Conservation (phyloP, 2,113 vertebrate genomes). For the Pelecanoides urinatrix region DNA sequence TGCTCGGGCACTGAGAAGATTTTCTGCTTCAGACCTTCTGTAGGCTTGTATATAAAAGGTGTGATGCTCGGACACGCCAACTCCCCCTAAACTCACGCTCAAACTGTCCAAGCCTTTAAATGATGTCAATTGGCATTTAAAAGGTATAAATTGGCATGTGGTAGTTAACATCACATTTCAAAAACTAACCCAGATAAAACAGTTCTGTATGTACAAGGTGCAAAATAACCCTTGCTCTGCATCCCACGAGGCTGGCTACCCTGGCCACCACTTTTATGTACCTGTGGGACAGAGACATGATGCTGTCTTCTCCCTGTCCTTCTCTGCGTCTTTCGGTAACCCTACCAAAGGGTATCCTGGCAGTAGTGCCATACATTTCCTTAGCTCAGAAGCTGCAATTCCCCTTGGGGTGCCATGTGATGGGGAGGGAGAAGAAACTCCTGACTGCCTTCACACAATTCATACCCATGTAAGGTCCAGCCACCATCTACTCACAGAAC, state of each 20-base stretch:
- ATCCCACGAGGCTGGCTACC: neutral
- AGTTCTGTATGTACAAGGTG: neutral
- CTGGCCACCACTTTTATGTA: neutral
- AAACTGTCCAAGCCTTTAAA: neutral
- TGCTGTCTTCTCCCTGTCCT: neutral
- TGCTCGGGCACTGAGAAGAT: fast-evolving
- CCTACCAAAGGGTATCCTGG: neutral
- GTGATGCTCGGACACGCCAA: neutral
- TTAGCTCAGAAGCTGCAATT: neutral
- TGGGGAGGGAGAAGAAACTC: neutral
- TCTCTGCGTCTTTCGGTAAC: neutral
- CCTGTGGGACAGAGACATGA: neutral
- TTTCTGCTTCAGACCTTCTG: neutral
- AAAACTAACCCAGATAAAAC: neutral
- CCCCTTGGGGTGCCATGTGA: fast-evolving
- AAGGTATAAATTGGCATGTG: neutral
- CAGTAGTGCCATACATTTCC: neutral
- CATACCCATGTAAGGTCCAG: neutral
- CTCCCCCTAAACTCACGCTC: neutral
- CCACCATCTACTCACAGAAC: neutral
- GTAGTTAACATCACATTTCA: neutral
- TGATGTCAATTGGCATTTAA: neutral
- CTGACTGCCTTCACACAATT: neutral
- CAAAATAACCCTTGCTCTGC: neutral
- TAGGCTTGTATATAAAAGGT: neutral